Conservation (phyloP, 1,140 invertebrate genomes). For the Meloidogyne floridensis region DNA sequence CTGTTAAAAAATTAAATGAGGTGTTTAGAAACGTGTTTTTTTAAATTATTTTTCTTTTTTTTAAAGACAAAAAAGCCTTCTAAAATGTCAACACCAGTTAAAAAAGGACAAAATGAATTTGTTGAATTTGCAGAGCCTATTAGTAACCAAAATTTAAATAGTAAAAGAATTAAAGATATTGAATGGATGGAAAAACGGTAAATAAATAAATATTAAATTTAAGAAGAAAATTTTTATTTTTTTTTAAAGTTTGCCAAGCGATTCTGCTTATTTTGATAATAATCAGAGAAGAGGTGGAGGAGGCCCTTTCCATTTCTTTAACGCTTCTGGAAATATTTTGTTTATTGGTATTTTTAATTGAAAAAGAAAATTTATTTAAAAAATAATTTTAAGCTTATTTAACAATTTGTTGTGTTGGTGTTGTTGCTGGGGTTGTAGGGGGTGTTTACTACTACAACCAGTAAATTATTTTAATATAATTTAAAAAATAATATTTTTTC, state of each 20-base stretch:
- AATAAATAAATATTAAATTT: not conserved
- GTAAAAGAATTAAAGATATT: conserved; percentile 31
- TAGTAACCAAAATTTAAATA: not conserved
- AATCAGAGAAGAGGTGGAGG: not conserved
- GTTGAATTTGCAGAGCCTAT: conserved; percentile 48
- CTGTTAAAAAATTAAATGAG: not conserved
- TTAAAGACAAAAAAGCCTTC: not conserved
- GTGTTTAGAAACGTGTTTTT: no score
- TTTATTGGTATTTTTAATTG: conserved; percentile 30
- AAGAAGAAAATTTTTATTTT: not conserved
- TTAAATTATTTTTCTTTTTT: no score
- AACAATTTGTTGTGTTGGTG: conserved; percentile 53
- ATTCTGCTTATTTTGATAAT: conserved; percentile 11
- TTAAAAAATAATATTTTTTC: conserved; percentile 24
- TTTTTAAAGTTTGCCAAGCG: conserved; percentile 19
- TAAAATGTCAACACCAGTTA: conserved; percentile 32
- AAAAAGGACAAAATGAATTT: conserved; percentile 48
- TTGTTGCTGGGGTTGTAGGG: conserved; percentile 51
- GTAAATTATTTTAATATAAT: conserved; percentile 11
- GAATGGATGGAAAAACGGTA: conserved; percentile 45
- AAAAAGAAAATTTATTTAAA: not conserved
- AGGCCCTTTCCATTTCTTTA: conserved; percentile 27
- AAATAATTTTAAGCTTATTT: conserved; percentile 52
- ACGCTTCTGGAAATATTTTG: conserved; percentile 35
- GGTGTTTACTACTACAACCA: conserved; percentile 57